Evolutionary conservation across 2,888 invertebrate genomes (phyloP).

Genomic region (Timema podura): DNA sequence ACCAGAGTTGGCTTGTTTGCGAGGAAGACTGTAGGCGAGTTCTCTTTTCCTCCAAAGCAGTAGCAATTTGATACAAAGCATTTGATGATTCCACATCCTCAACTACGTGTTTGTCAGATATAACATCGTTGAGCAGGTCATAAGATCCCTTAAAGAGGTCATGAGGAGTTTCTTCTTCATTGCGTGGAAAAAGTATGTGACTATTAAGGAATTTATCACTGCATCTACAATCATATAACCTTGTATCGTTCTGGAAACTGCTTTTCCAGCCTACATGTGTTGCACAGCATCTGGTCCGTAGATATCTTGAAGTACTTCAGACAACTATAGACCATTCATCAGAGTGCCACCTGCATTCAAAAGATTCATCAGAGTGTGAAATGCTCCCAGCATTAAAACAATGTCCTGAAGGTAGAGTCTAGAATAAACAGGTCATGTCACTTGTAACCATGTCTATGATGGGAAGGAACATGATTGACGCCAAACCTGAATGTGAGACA

Average conservation of each 20-base stretch:
- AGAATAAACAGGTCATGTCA: too few species aligned
- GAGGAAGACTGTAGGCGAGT: not conserved
- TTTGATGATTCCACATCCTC: not conserved
- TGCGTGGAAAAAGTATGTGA: not conserved
- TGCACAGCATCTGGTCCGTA: not conserved
- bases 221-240: not conserved
- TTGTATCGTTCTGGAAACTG: not conserved
- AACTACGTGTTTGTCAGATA: not conserved
- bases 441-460: too few species aligned
- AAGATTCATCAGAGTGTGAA: conserved; percentile 1
- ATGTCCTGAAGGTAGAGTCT: conserved; percentile 8
- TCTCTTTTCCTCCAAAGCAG: not conserved
- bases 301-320: not conserved
- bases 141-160: not conserved
- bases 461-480: too few species aligned
- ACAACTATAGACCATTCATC: not conserved
- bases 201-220: not conserved
- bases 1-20: not conserved
- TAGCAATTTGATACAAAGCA: not conserved
- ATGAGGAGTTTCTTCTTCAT: not conserved
- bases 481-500: too few species aligned
- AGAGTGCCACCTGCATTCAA: not conserved
- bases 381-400: not conserved
- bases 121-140: conserved; percentile 1
- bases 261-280: not conserved